Conservation (phyloP, 2,113 vertebrate genomes). For the Scytalopus superciliaris region DNA sequence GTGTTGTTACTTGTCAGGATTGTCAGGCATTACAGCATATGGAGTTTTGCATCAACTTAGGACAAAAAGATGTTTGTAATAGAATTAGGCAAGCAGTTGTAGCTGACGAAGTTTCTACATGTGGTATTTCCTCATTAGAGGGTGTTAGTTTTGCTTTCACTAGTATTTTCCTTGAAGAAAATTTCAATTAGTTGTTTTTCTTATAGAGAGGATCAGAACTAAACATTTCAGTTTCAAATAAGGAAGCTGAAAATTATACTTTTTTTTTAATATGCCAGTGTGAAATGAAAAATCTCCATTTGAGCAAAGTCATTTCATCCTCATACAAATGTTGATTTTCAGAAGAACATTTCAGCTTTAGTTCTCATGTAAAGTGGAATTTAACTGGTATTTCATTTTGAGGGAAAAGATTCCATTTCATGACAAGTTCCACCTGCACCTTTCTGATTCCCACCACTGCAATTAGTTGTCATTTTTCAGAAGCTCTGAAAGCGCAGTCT, state of each 20-base stretch:
- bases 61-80: background rate
- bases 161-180: background rate
- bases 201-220: background rate
- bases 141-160: background rate
- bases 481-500: background rate
- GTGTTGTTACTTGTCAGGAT: background rate
- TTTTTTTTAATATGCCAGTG: background rate
- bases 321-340: background rate
- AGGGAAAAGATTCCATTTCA: rapidly evolving
- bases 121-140: background rate
- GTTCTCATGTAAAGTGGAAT: background rate
- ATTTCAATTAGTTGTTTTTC: background rate
- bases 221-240: background rate
- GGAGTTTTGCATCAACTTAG: background rate
- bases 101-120: background rate
- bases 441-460: background rate
- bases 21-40: background rate
- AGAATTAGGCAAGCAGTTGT: background rate
- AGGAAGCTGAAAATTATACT: background rate
- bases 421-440: background rate
- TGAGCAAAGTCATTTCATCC: background rate
- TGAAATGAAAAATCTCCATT: background rate
- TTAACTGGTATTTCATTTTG: background rate
- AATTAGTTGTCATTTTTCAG: background rate
- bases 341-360: background rate